Evolutionary conservation across 1,140 invertebrate genomes (phyloP).

Genomic region (Oppia nitens): DNA sequence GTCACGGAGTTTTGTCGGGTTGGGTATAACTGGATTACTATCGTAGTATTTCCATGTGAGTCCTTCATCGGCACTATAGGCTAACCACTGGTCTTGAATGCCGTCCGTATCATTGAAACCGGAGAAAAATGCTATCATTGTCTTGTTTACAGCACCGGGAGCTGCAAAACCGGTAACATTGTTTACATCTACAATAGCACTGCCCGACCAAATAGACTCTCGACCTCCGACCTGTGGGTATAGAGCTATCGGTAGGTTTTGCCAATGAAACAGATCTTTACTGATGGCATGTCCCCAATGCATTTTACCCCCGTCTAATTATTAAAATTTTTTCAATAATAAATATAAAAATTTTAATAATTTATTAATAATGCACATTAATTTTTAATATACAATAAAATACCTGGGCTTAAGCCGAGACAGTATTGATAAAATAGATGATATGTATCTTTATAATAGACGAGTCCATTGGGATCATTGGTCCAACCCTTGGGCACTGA

Average conservation of each 20-base stretch:
- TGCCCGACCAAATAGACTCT: slow-evolving; percentile 8
- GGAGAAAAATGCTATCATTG: background rate
- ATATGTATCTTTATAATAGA: too few relatives aligned
- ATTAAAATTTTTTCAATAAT: too few relatives aligned
- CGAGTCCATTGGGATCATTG: too few relatives aligned
- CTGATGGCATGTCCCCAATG: slow-evolving; percentile 12
- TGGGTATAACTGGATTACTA: slow-evolving; percentile 6
- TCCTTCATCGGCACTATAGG: background rate
- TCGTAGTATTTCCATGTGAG: background rate
- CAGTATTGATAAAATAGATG: too few relatives aligned
- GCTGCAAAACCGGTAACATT: slow-evolving; percentile 8
- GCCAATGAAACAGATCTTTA: slow-evolving; percentile 11
- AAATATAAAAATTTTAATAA: too few relatives aligned
- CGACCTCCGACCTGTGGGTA: background rate
- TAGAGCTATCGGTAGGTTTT: slow-evolving; percentile 1
- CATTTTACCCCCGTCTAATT: slow-evolving; percentile 4
- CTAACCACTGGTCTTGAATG: background rate
- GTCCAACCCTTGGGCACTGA: too few relatives aligned
- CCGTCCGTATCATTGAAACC: background rate
- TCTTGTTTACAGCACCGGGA: background rate
- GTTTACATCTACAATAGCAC: slow-evolving; percentile 1
- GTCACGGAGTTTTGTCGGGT: background rate
- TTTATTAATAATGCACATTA: too few relatives aligned
- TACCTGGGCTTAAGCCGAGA: too few relatives aligned
- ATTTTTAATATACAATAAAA: too few relatives aligned